Evolutionary conservation across 2,888 invertebrate species (phyloP), one percentile per base, ranked within the genome.

Genomic region (Octodonta nipae): DNA sequence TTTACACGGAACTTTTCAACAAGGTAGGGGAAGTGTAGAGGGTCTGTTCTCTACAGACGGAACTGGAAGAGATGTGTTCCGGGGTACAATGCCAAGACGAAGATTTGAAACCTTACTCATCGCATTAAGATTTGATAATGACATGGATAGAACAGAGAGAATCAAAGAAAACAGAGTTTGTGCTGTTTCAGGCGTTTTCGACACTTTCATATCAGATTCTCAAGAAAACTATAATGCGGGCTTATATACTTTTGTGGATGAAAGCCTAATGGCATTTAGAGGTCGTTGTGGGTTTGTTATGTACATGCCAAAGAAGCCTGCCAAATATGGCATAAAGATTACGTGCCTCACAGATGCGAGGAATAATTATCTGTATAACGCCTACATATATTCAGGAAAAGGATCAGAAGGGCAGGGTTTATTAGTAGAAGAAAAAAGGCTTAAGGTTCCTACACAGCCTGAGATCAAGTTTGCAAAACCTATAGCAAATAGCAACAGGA

Each of bases 311-410:
- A 5, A 26, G 5, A 26, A 26, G 12, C 26, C 26, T 31, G 34
- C 30, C n/a, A 32, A 34, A 34, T 30, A 32, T 15, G 20, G 34
- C 14, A 31, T 32, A 5, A 20, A 34, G 24, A 32, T 34, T 13
- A 32, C 32, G 17, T 34, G 34, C 24, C 30, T 33, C 14, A 32
- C 34, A 15, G 30, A 34, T 32, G 34, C 34, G 10, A 31, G 30
- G 13, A 34, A 32, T 4, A 22, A 27, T 24, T 31, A 31, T 26
- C 25, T 31, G 10, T 31, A 24, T 13, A 31, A 5, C 25, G 31
- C 15, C 13, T 33, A 33, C 16, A 33, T 33, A 16, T 33, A 33
- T 16, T 28, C 12, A 10, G 33, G 33, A 15, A 33, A 28, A 5
- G 27, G 16, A 7, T 30, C 26, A 26, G 10, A 6, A 6, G 12